These are phyloP conservation scores for Antrozous pallidus DNA, from an alignment of 2,797 vertebrate genomes.

Conservation along the genomic window DNA sequence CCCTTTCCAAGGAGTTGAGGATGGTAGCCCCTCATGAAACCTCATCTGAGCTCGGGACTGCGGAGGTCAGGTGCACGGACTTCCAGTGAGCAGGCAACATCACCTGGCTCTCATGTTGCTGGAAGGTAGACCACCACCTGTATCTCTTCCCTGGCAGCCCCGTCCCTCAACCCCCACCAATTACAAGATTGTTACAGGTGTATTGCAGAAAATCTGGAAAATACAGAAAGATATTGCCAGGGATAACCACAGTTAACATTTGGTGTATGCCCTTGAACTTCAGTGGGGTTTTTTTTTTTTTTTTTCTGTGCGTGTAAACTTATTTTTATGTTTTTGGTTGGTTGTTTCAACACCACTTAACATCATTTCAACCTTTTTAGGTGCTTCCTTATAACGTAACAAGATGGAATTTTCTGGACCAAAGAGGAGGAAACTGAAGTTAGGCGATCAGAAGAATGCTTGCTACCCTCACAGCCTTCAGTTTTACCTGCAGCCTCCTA, in stretches of 20 bases:
- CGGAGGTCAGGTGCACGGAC: not conserved
- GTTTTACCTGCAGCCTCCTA: constrained; percentile 92
- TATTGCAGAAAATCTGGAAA: not conserved
- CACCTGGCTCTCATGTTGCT: not conserved
- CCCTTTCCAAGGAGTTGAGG: not conserved
- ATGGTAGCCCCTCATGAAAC: not conserved
- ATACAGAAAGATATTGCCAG: not conserved
- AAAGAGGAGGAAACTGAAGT: constrained; percentile 68
- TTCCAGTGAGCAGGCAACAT: not conserved
- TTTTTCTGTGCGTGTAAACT: not conserved
- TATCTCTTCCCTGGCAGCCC: not conserved
- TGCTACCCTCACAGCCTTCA: constrained; percentile 90
- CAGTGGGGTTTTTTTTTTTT: no score
- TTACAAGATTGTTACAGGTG: not conserved
- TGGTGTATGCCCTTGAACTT: not conserved
- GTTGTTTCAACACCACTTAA: not conserved
- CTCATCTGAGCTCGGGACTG: not conserved
- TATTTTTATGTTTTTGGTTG: not conserved
- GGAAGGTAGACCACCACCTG: not conserved
- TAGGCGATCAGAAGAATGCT: constrained; percentile 76
- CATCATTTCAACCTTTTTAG: not conserved
- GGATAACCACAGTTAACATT: not conserved
- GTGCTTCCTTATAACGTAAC: not conserved
- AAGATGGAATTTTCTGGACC: constrained; percentile 79
- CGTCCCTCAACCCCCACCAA: accelerated